Base-by-base conservation (phyloP, 2,797 vertebrate species). In the Etheostoma nigrum region DNA sequence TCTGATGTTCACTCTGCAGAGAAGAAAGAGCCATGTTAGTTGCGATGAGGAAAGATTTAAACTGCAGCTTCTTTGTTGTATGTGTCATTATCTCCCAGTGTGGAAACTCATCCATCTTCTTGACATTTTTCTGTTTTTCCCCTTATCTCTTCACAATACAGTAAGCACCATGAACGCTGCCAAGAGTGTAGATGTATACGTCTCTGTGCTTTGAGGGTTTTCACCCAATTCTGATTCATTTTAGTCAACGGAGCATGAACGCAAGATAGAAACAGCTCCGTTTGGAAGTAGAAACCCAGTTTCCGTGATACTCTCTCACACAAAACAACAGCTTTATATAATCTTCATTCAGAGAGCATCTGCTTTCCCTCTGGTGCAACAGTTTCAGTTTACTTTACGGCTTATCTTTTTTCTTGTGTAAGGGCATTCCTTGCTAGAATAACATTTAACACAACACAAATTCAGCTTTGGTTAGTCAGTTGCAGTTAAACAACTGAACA, bases 1-100 rank as follows among this genome's bases (percentile, higher is more conserved):
- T 21, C 76, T 91, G 86, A 99, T 97, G 33, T 91, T 84, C 48
- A 94, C 90, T 91, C 97, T 99, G 93, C 51, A 69, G 45, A 86
- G 12, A 54, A 44, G 51, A 74, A 36, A 60, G 12, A 30, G 36
- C 10, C 33, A 3, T 45, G 30, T 21, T 4, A 25, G 16, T 42
- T 63, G 12, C 0, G 9, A 71, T 55, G 19, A 54, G 9, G 40
- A 55, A 7, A 58, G 42, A 30, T 42, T 44, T 42, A n/a, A 69
- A 52, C 15, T 49, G 25, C 30, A 13, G 36, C 36, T 40, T 23
- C 9, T 19, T 21, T 66, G 9, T 66, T 11, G 18, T 53, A 11
- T 55, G 10, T 23, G 5, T 19, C 18, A 12, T 49, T 3, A 40
- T 57, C 30, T 18, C 19, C 45, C 21, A 5, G 4, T 30, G 47